These are phyloP conservation scores for Oscheius sp. DNA, from an alignment of 2,888 invertebrate species.

Conservation along the genomic window DNA sequence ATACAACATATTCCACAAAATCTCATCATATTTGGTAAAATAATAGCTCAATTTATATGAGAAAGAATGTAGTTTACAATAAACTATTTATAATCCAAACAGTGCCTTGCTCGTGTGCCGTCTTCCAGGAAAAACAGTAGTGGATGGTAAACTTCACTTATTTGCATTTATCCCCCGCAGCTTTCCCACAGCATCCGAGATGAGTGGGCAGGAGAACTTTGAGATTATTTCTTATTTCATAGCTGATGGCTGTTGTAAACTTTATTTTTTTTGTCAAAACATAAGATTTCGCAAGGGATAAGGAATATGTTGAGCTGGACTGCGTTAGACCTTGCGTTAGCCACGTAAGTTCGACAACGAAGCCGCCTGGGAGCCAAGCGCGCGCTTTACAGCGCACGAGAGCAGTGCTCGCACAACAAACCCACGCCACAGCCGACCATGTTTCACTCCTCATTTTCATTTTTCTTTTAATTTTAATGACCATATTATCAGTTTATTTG, in stretches of 20 bases:
- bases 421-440: conserved; percentile 37
- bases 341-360: conserved; percentile 32
- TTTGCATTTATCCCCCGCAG: conserved; percentile 8
- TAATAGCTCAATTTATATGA: background rate
- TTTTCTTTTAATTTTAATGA: conserved; percentile 11
- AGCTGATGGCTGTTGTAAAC: too few relatives aligned
- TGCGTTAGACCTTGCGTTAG: conserved; percentile 7
- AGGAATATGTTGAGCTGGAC: background rate
- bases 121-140: conserved; percentile 19
- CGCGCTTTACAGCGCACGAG: conserved; percentile 38
- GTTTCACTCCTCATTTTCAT: conserved; percentile 32
- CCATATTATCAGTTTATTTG: too few relatives aligned
- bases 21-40: background rate
- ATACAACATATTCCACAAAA: background rate
- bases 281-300: background rate
- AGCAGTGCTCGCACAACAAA: conserved; percentile 38
- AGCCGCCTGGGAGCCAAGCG: conserved; percentile 34
- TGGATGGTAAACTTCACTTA: conserved; percentile 26
- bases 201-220: background rate
- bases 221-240: too few relatives aligned
- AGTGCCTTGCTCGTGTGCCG: background rate
- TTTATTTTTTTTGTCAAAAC: background rate
- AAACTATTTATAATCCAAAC: conserved; percentile 4
- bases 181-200: conserved; percentile 11
- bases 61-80: background rate